Evolutionary conservation across 2,888 invertebrate species (phyloP).

Genomic region (Lomographa bimaculata): DNA sequence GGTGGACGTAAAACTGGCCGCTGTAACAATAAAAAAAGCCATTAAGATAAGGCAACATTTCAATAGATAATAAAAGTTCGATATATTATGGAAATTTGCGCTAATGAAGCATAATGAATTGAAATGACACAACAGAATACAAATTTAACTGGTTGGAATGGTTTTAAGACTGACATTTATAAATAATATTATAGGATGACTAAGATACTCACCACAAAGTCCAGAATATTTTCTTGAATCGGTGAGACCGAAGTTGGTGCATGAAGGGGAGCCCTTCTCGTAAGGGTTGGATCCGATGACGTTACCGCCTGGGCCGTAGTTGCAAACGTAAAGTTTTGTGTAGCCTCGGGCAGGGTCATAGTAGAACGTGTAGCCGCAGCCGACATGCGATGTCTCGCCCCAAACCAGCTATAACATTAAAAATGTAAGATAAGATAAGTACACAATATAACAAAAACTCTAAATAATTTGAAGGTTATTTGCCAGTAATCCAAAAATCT

Average conservation of each 20-base stretch:
- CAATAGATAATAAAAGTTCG: slow-evolving; percentile 24
- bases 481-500: too few species aligned
- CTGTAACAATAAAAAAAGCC: slow-evolving; percentile 53
- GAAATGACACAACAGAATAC: slow-evolving; percentile 26
- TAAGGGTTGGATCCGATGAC: slow-evolving; percentile 90
- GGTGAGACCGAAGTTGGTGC: slow-evolving; percentile 87
- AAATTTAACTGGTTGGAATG: slow-evolving; percentile 23
- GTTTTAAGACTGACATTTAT: slow-evolving; percentile 24
- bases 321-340: slow-evolving; percentile 93
- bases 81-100: slow-evolving; percentile 31
- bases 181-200: slow-evolving; percentile 27
- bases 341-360: slow-evolving; percentile 88
- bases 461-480: too few species aligned
- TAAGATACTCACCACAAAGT: slow-evolving; percentile 87
- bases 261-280: slow-evolving; percentile 88
- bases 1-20: slow-evolving; percentile 66
- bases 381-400: slow-evolving; percentile 93
- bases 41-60: slow-evolving; percentile 29
- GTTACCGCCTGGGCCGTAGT: slow-evolving; percentile 93
- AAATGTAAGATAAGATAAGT: slow-evolving; percentile 28
- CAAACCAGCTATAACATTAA: slow-evolving; percentile 91
- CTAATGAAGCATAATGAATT: slow-evolving; percentile 32
- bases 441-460: too few species aligned
- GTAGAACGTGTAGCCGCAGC: slow-evolving; percentile 94
- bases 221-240: slow-evolving; percentile 90